A percentile compares a stretch with the other conserved stretches of the same genome.
phyloP scores from a whole-genome alignment of 2,888 invertebrate genomes.

The Apantesis nais region DNA sequence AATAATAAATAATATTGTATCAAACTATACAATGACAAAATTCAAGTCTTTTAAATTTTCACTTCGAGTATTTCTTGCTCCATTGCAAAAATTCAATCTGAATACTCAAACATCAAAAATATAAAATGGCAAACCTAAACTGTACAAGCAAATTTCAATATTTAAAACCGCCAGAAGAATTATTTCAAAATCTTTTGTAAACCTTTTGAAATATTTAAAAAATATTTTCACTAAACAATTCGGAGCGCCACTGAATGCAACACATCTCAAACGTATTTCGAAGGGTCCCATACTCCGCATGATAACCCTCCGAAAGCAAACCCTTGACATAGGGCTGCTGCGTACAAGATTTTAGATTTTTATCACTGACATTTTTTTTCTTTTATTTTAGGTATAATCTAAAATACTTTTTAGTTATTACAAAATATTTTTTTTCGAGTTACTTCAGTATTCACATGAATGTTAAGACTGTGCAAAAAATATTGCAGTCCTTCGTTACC shows the following conservation, averaged over 20 bases:
- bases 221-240: conserved; percentile 18
- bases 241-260: conserved; percentile 37
- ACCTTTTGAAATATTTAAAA: conserved; percentile 4
- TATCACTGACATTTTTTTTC: not conserved
- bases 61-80: no score
- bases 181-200: not conserved
- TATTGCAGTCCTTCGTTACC: not conserved
- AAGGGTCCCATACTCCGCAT: conserved; percentile 58
- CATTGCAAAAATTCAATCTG: no score
- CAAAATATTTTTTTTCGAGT: not conserved
- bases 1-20: no score
- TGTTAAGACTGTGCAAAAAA: not conserved
- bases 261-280: conserved; percentile 42
- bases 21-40: no score
- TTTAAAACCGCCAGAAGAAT: not conserved
- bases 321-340: conserved; percentile 63
- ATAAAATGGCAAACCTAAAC: not conserved
- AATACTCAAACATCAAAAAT: not conserved
- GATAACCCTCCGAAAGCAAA: conserved; percentile 67
- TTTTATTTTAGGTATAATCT: not conserved
- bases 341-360: not conserved
- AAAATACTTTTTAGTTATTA: not conserved
- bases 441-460: not conserved
- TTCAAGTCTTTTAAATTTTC: no score
- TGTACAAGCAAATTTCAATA: not conserved